Evolutionary conservation across 2,113 vertebrate species (phyloP).

Genomic region (Isichthys henryi): DNA sequence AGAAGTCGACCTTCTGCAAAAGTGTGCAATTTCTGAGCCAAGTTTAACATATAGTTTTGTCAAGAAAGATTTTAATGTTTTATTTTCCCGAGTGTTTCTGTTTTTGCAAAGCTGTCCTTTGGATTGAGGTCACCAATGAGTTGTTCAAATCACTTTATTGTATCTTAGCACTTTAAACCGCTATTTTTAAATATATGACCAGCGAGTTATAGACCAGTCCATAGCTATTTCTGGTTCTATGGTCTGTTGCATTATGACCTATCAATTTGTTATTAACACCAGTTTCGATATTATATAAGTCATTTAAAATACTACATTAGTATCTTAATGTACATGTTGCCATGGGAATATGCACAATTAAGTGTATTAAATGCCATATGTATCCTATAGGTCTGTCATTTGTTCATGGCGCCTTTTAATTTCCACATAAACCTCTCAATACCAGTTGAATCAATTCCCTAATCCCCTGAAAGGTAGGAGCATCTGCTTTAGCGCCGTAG

Average conservation of each 20-base stretch:
- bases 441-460: slow-evolving; percentile 1
- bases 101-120: neutral
- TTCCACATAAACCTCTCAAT: slow-evolving; percentile 12
- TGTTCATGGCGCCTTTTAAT: neutral
- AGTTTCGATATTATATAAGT: neutral
- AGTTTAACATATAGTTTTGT: neutral
- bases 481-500: neutral
- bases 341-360: slow-evolving; percentile 12
- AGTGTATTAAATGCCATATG: slow-evolving; percentile 9
- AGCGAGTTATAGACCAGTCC: neutral
- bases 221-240: neutral
- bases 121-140: neutral
- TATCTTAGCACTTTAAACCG: neutral
- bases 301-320: slow-evolving; percentile 10
- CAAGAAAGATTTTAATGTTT: neutral
- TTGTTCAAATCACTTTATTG: neutral
- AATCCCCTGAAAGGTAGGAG: neutral
- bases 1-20: neutral
- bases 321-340: neutral
- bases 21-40: neutral
- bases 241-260: neutral
- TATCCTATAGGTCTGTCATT: neutral
- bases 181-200: neutral
- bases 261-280: neutral
- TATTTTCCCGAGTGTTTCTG: neutral